A percentile compares a stretch with the other conserved stretches of the same genome.
These are phyloP conservation scores for Galaxea fascicularis DNA, from an alignment of 92 coral and sea anemone genomes.

Conservation along the genomic window DNA sequence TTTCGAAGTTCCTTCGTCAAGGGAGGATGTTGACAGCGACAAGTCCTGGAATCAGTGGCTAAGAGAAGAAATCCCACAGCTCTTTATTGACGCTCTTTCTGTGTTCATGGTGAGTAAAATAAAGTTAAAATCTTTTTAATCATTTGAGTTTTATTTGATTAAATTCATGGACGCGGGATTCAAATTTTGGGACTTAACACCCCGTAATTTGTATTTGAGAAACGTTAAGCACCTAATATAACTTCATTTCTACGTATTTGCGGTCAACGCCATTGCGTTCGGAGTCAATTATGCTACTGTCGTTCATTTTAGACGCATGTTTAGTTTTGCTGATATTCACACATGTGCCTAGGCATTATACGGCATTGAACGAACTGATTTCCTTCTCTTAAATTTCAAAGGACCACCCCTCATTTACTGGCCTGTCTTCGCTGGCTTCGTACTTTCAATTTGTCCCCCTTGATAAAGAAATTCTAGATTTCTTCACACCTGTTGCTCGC, in stretches of 20 bases:
- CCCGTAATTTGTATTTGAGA: too few relatives aligned
- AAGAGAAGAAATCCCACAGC: conserved; percentile 84
- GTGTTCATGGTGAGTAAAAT: conserved; percentile 25
- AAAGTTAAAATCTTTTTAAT: not conserved
- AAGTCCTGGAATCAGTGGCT: conserved; percentile 97
- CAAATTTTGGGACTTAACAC: too few relatives aligned
- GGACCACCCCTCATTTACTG: conserved; percentile 76
- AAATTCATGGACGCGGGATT: too few relatives aligned
- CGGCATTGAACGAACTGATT: too few relatives aligned
- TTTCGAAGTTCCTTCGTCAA: conserved; percentile 94
- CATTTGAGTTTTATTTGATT: too few relatives aligned
- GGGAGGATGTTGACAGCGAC: conserved; percentile 92
- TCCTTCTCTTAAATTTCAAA: conserved; percentile 23
- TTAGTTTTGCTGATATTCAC: too few relatives aligned
- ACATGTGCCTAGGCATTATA: too few relatives aligned
- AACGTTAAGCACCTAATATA: too few relatives aligned
- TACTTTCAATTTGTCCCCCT: conserved; percentile 89
- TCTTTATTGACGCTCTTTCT: conserved; percentile 84
- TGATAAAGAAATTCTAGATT: conserved; percentile 88
- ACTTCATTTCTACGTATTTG: too few relatives aligned
- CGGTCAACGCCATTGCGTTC: too few relatives aligned
- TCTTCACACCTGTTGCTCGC: conserved; percentile 89
- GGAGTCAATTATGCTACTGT: too few relatives aligned
- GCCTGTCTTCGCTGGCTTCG: conserved; percentile 73
- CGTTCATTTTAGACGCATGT: too few relatives aligned